phyloP scores from a whole-genome alignment of 2,888 invertebrate species.

The Taphrorychus bicolor region DNA sequence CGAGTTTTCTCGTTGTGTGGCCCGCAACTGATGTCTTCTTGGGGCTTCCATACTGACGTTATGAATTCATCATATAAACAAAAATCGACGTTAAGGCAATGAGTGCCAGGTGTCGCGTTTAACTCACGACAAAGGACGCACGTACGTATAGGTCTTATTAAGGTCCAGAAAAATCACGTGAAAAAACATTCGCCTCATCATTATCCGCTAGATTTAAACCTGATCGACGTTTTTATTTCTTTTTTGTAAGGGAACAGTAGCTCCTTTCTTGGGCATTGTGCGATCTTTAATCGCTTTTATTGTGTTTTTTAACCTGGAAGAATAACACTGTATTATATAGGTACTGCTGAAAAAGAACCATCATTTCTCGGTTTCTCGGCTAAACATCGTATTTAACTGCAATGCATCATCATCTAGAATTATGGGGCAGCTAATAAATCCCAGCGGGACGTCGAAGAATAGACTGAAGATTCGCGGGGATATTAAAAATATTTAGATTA shows the following conservation, averaged over 20 bases:
- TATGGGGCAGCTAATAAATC: conserved; percentile 38
- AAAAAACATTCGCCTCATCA: conserved; percentile 12
- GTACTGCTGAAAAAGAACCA: conserved; percentile 3
- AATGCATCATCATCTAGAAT: too few relatives aligned
- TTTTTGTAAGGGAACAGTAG: neutral
- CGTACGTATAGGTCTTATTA: too few relatives aligned
- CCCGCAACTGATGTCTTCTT: conserved; percentile 45
- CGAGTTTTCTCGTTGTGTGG: conserved; percentile 52
- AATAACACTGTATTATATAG: conserved; percentile 14
- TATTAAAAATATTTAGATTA: conserved; percentile 41
- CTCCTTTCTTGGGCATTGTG: neutral
- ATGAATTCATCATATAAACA: neutral
- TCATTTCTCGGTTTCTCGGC: neutral
- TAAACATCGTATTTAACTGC: conserved; percentile 2
- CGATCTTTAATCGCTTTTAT: neutral
- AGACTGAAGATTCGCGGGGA: conserved; percentile 36
- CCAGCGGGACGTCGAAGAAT: conserved; percentile 30
- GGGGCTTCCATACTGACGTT: neutral
- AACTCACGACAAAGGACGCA: neutral
- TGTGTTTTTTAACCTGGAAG: conserved; percentile 5
- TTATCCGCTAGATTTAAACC: conserved; percentile 26
- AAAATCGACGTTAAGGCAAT: neutral
- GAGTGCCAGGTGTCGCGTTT: neutral
- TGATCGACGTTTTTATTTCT: neutral
- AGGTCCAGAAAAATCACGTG: conserved; percentile 12